Percentiles rank a stretch among this genome's conserved stretches.
Conservation (phyloP, 2,797 vertebrate species). For the Chelon auratus region DNA sequence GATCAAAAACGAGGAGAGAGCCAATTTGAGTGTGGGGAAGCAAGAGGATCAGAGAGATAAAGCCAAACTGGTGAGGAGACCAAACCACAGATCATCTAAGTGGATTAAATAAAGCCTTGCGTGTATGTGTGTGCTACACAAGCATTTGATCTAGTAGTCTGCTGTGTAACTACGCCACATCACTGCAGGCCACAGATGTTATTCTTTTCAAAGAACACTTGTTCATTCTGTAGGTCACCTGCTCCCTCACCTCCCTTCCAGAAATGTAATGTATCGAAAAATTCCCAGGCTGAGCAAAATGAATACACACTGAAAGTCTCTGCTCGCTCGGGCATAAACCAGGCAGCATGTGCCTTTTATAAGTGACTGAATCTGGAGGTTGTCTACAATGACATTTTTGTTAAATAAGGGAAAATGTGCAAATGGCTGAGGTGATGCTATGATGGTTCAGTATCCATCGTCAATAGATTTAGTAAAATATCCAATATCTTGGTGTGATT, state of each 20-base stretch:
- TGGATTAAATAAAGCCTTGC: constrained; percentile 20
- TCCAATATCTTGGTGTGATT: neutral
- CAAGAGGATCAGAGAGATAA: neutral
- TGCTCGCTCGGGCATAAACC: neutral
- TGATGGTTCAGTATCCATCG: neutral
- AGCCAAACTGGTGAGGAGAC: constrained; percentile 4
- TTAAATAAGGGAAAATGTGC: neutral
- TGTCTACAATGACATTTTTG: neutral
- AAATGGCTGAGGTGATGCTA: neutral
- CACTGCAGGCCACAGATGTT: constrained; percentile 16
- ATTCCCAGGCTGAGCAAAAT: neutral
- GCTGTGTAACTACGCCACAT: constrained; percentile 11
- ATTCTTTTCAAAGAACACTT: constrained; percentile 1
- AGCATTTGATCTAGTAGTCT: constrained; percentile 31
- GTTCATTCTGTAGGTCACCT: constrained; percentile 20
- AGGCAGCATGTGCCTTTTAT: too few relatives aligned
- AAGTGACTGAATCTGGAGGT: too few relatives aligned
- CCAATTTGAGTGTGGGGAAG: neutral
- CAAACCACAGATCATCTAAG: constrained; percentile 31
- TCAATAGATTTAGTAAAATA: neutral
- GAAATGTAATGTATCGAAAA: neutral
- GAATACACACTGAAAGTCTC: neutral
- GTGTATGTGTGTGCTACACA: neutral
- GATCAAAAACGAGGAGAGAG: constrained; percentile 14
- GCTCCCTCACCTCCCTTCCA: neutral